A percentile compares a stretch with the other conserved stretches of the same genome.
Conservation (phyloP, 35 echinoderm and acorn worm genomes). For the Ptychodera flava region DNA sequence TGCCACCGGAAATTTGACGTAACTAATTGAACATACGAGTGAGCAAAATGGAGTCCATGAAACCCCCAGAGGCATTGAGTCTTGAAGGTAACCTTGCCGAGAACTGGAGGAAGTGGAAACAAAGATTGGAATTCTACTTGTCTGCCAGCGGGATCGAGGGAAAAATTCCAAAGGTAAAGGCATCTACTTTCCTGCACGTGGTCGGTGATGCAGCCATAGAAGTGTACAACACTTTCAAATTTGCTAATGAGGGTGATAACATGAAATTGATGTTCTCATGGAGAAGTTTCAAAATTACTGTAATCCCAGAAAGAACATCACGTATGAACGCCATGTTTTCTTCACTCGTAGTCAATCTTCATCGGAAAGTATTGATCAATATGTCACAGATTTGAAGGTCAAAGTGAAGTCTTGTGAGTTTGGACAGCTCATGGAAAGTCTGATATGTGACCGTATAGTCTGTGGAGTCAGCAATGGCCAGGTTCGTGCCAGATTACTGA, state of each 20-base stretch:
- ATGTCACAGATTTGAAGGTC: too few relatives aligned
- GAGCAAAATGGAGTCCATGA: constrained; percentile 34
- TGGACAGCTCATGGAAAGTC: constrained; percentile 22
- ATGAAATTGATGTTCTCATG: not conserved
- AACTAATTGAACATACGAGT: too few relatives aligned
- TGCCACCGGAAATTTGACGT: too few relatives aligned
- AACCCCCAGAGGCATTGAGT: constrained; percentile 16
- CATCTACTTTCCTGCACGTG: constrained; percentile 40
- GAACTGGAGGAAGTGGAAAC: constrained; percentile 38
- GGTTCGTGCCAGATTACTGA: too few relatives aligned
- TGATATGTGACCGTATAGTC: constrained; percentile 52
- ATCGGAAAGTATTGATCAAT: too few relatives aligned
- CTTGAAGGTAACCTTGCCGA: constrained; percentile 13
- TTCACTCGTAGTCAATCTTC: too few relatives aligned
- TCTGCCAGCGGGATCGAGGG: constrained; percentile 35
- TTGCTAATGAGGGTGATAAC: not conserved
- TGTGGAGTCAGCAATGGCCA: too few relatives aligned
- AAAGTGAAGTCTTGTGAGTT: constrained; percentile 55
- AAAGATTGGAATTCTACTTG: constrained; percentile 33
- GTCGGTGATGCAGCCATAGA: constrained; percentile 51
- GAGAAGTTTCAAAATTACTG: too few relatives aligned
- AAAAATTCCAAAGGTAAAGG: constrained; percentile 29
- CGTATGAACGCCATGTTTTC: too few relatives aligned
- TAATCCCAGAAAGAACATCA: constrained; percentile 19
- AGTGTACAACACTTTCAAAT: constrained; percentile 54